phyloP scores from a whole-genome alignment of 2,888 invertebrate species.

The Ormyrus rosae region DNA sequence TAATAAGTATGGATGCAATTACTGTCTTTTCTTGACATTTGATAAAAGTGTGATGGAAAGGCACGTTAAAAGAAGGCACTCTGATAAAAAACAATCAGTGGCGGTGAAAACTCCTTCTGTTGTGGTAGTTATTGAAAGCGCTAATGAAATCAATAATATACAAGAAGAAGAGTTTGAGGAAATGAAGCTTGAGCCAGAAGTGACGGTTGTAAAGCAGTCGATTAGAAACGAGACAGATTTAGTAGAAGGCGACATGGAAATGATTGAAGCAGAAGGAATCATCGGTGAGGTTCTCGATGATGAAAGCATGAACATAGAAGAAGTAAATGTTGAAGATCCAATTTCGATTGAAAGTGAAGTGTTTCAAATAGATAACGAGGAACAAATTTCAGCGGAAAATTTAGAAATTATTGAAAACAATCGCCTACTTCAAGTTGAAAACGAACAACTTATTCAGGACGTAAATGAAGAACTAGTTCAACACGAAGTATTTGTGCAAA shows the following conservation, averaged over 20 bases:
- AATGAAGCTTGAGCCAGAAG: background rate
- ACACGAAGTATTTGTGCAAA: background rate
- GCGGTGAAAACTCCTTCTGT: constrained; percentile 11
- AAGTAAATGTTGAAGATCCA: background rate
- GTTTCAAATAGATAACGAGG: background rate
- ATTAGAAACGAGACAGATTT: background rate
- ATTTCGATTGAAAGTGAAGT: background rate
- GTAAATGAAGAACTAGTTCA: background rate
- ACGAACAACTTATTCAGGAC: background rate
- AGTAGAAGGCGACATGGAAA: background rate
- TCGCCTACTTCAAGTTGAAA: background rate
- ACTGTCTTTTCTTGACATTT: constrained; percentile 60
- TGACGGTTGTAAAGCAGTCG: background rate
- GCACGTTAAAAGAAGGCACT: constrained; percentile 62
- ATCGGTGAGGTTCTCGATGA: background rate
- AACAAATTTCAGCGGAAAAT: background rate
- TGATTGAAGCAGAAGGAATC: background rate
- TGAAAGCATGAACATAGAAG: background rate
- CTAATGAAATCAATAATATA: background rate
- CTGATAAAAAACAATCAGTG: background rate
- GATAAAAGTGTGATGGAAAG: constrained; percentile 57
- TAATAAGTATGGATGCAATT: constrained; percentile 57
- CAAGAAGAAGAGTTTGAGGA: background rate
- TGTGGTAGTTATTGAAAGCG: constrained; percentile 23
- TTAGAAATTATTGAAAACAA: background rate